Conservation (phyloP, 2,888 invertebrate species). For the Camponotus fellah region DNA sequence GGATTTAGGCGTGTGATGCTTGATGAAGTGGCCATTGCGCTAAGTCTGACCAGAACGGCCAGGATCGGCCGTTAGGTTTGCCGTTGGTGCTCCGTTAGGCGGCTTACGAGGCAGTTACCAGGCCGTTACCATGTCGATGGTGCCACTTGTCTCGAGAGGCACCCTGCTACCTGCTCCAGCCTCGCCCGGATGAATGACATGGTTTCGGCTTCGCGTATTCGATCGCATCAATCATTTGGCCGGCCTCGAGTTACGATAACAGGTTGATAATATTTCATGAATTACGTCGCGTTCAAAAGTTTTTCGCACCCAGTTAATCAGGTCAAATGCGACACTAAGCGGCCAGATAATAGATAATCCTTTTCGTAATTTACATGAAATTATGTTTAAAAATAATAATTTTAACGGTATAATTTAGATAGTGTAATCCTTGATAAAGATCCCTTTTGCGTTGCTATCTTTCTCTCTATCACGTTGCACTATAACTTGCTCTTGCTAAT, state of each 20-base stretch:
- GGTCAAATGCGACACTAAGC: too few relatives aligned
- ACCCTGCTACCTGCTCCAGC: constrained; percentile 57
- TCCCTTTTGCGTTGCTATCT: neutral
- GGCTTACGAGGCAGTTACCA: constrained; percentile 83
- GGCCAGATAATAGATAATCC: neutral
- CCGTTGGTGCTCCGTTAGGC: constrained; percentile 78
- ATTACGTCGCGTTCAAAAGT: neutral
- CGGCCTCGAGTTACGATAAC: constrained; percentile 64
- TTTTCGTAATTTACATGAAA: neutral
- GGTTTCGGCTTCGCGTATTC: constrained; percentile 52
- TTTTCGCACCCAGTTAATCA: neutral
- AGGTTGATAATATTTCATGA: constrained; percentile 34
- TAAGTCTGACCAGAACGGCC: constrained; percentile 68
- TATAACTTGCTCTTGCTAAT: neutral
- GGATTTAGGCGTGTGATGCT: constrained; percentile 81
- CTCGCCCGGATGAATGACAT: constrained; percentile 62
- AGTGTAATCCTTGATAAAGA: neutral
- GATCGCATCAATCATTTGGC: constrained; percentile 67
- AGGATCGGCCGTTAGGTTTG: constrained; percentile 67
- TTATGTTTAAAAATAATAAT: neutral
- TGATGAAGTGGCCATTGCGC: constrained; percentile 81
- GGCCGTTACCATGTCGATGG: constrained; percentile 81
- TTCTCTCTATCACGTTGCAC: neutral
- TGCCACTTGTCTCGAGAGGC: constrained; percentile 80
- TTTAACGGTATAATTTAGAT: neutral